A percentile compares a stretch with the other conserved stretches of the same genome.
Evolutionary conservation across 2,888 invertebrate genomes (phyloP).

Genomic region (Emmelina monodactyla): DNA sequence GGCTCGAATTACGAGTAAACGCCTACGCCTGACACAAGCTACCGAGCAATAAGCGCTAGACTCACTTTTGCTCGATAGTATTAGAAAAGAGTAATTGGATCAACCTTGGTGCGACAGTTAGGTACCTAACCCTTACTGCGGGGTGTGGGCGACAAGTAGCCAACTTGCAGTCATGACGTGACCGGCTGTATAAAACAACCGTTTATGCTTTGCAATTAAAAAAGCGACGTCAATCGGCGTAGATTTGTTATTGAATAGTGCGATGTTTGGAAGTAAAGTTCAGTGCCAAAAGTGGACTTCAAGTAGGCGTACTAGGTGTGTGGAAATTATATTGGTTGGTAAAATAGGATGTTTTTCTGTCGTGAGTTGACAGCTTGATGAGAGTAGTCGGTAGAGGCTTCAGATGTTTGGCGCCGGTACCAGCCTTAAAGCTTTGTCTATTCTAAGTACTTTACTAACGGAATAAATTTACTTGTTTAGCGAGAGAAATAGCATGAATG

Average conservation of each 20-base stretch:
- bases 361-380: too few species aligned
- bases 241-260: not conserved
- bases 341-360: too few species aligned
- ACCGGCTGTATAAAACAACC: not conserved
- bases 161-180: constrained; percentile 13
- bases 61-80: not conserved
- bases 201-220: not conserved
- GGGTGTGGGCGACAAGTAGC: constrained; percentile 14
- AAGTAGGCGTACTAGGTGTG: constrained; percentile 25
- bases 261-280: constrained; percentile 68
- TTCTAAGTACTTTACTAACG: too few species aligned
- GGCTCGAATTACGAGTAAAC: too few species aligned
- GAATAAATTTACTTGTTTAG: too few species aligned
- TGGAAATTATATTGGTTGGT: not conserved
- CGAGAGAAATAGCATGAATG: too few species aligned
- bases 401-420: too few species aligned
- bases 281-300: constrained; percentile 68
- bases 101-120: constrained; percentile 54
- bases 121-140: constrained; percentile 35
- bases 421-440: too few species aligned
- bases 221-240: not conserved
- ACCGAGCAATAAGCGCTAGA: not conserved
- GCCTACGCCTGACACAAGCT: not conserved
- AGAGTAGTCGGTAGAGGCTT: too few species aligned
- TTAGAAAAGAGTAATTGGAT: constrained; percentile 44